Percentiles rank a stretch among this genome's conserved stretches.
These are phyloP conservation scores for Phoeniculus purpureus DNA, from an alignment of 2,797 vertebrate genomes.

Conservation along the genomic window DNA sequence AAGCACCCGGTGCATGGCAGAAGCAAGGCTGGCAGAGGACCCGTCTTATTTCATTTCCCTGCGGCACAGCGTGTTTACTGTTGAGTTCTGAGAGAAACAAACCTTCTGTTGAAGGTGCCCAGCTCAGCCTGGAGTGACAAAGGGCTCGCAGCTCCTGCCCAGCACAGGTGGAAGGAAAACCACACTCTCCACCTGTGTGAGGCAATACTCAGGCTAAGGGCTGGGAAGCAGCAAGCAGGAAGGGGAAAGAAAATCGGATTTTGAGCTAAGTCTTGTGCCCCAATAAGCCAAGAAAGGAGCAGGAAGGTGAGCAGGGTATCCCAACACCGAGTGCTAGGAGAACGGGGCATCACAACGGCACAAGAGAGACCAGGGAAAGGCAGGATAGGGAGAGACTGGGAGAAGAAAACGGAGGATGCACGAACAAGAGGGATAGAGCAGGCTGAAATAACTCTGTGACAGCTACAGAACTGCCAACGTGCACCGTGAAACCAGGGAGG, in stretches of 20 bases:
- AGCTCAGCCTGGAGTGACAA: rapidly evolving
- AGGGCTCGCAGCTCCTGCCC: background rate
- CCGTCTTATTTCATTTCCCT: background rate
- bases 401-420: background rate
- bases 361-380: background rate
- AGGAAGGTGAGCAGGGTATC: background rate
- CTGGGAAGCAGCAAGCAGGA: background rate
- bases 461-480: background rate
- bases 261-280: background rate
- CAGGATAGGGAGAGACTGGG: background rate
- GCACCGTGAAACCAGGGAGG: background rate
- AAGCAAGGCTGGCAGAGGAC: background rate
- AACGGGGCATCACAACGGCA: background rate
- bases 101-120: rapidly evolving
- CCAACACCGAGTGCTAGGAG: background rate
- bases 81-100: rapidly evolving
- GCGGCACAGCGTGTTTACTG: background rate
- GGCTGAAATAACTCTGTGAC: background rate
- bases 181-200: rapidly evolving
- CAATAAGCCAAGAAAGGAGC: background rate
- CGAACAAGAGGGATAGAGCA: background rate
- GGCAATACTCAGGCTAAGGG: background rate
- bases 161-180: background rate
- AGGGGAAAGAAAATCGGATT: background rate
- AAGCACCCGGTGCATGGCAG: rapidly evolving